Evolutionary conservation across 2,797 vertebrate genomes (phyloP).

Genomic region (Melanotaenia maccullochi): DNA sequence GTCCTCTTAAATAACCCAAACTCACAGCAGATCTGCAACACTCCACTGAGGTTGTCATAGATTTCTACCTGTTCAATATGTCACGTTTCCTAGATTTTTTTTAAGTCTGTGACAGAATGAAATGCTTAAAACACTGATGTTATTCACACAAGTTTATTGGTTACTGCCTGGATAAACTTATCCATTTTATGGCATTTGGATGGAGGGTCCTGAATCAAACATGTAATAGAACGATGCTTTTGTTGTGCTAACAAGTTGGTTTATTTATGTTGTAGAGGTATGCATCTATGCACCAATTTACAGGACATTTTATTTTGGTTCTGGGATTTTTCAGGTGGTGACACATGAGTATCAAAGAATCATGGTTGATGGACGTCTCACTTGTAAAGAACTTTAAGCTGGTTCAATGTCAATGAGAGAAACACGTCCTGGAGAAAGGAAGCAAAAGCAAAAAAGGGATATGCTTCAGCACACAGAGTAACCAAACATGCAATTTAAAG

Average conservation of each 20-base stretch:
- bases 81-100: background rate
- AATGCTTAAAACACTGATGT: background rate
- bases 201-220: background rate
- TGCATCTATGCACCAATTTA: no score
- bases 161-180: background rate
- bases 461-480: no score
- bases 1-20: background rate
- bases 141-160: background rate
- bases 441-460: background rate
- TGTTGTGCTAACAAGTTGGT: no score
- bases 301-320: no score
- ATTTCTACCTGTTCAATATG: background rate
- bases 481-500: no score
- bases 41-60: background rate
- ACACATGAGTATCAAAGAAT: background rate
- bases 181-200: background rate
- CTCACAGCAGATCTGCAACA: background rate
- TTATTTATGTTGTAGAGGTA: no score
- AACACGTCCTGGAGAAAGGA: background rate
- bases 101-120: background rate
- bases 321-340: no score
- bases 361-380: background rate
- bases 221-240: no score
- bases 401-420: no score
- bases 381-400: no score